These are phyloP conservation scores for Hoplias malabaricus DNA, from an alignment of 2,113 vertebrate genomes.

Conservation along the genomic window DNA sequence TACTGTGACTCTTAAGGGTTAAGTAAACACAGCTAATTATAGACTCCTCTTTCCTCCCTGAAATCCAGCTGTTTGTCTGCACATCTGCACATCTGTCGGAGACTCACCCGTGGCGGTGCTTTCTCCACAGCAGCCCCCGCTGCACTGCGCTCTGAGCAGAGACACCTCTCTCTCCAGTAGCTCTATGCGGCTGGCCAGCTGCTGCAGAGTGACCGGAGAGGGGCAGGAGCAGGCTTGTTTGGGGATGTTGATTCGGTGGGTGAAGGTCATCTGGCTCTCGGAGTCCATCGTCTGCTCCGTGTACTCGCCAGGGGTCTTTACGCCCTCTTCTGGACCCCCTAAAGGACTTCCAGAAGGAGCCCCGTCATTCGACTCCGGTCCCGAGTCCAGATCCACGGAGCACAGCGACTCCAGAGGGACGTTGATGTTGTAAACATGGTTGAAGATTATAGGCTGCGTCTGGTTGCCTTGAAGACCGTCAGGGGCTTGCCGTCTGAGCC, in stretches of 20 bases:
- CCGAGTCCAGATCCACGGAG: conserved; percentile 81
- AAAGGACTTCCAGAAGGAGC: no score
- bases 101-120: conserved; percentile 86
- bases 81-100: not conserved
- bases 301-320: conserved; percentile 76
- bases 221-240: conserved; percentile 88
- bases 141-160: conserved; percentile 86
- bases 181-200: conserved; percentile 89
- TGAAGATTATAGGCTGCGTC: conserved; percentile 89
- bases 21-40: not conserved
- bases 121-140: conserved; percentile 85
- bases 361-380: conserved; percentile 67
- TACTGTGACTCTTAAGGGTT: not conserved
- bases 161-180: conserved; percentile 95
- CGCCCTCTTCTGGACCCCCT: no score
- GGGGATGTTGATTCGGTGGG: conserved; percentile 94
- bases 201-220: conserved; percentile 79
- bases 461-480: conserved; percentile 73
- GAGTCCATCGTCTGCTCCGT: conserved; percentile 85
- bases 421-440: conserved; percentile 96
- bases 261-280: conserved; percentile 93
- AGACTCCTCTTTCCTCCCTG: not conserved
- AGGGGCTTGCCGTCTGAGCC: conserved; percentile 69
- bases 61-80: not conserved
- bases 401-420: conserved; percentile 89